Conservation (phyloP, 2,113 vertebrate species). For the Limanda limanda region DNA sequence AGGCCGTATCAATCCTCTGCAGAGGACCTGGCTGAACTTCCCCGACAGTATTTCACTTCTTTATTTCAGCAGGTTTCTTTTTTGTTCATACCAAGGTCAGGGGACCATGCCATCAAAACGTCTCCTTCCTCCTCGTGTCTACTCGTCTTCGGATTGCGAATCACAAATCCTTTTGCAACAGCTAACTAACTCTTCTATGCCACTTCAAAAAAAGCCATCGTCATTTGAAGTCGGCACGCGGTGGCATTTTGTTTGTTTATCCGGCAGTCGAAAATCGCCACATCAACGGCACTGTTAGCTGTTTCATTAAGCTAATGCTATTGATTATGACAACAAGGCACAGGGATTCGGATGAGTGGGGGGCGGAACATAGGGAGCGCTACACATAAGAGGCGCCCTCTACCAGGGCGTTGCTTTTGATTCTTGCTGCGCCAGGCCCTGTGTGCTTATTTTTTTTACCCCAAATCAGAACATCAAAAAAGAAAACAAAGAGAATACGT, state of each 20-base stretch:
- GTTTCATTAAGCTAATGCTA: conserved; percentile 39
- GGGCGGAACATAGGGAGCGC: no score
- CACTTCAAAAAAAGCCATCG: neutral
- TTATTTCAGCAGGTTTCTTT: neutral
- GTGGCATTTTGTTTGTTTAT: neutral
- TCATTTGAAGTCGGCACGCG: conserved; percentile 45
- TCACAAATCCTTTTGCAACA: conserved; percentile 59
- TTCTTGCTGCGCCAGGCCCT: conserved; percentile 7
- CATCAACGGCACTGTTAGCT: neutral
- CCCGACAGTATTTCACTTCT: neutral
- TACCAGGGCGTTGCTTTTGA: conserved; percentile 27
- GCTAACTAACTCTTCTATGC: conserved; percentile 55
- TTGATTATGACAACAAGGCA: no score
- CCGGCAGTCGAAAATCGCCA: conserved; percentile 22
- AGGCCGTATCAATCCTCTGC: conserved; percentile 33
- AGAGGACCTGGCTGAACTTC: conserved; percentile 39
- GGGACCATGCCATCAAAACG: conserved; percentile 42
- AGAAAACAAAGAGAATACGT: neutral
- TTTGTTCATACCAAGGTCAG: conserved; percentile 20
- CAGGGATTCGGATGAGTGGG: no score
- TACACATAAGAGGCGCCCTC: no score
- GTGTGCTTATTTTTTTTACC: neutral
- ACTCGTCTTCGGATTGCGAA: conserved; percentile 30
- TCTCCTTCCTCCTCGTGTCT: conserved; percentile 29
- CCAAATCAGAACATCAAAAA: neutral